Base-by-base conservation (phyloP, 2,113 vertebrate genomes). In the Dicerorhinus sumatrensis region DNA sequence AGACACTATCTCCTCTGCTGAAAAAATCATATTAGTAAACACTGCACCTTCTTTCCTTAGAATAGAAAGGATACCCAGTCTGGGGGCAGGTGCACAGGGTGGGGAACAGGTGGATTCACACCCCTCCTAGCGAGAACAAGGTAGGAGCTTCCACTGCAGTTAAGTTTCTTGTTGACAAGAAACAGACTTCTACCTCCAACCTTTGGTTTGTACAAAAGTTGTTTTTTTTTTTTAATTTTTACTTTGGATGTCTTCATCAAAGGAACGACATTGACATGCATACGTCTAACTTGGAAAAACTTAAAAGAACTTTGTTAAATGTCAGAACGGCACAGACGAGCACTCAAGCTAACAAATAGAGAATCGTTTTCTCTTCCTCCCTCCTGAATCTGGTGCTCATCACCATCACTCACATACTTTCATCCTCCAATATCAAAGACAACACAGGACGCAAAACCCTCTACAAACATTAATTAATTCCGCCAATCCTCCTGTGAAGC, bases 91-190 rank as follows among this genome's bases (percentile, higher is more conserved):
- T 18, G 23, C 1, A 31, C 12, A n/a, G 33, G 2, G 9, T 9
- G 20, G 5, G 13, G n/a, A 58, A 23, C 54, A 29, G 76, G 29
- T 27, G 29, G 12, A 0, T 2, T 33, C n/a, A 5, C 42, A 1
- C 11, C 2, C 0, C 12, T 8, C 13, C 63, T 3, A 0, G 31
- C 1, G 42, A 42, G 0, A 20, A 14, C 5, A 3, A 11, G 3
- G 4, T 3, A 5, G 16, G 33, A 2, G 12, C 16, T 10, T 10
- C 23, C 1, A 31, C 11, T 3, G 6, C 42, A 39, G 16, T n/a
- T 36, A 58, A 42, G 42, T 20, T 29, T 77, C 62, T 13, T 39
- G 33, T 2, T 39, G 63, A 21, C 29, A 75, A 67, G 77, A n/a
- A 58, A 21, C 48, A 29, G 69, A 77, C 1, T 21, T 36, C 42